Evolutionary conservation across 2,113 vertebrate species (phyloP).

Genomic region (Hirundichthys speculiger): DNA sequence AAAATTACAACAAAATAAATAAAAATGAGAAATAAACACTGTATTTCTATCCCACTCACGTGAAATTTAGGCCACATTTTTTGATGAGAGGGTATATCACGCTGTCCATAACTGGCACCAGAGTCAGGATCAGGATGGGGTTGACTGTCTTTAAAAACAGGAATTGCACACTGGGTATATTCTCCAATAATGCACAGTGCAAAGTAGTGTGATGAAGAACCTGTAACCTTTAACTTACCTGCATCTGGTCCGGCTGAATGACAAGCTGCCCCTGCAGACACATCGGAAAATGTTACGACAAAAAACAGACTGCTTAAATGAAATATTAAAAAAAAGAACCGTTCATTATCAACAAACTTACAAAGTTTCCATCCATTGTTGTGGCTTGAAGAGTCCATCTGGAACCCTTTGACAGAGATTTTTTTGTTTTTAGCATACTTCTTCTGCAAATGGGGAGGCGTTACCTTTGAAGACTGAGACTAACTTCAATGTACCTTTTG

Average conservation of each 20-base stretch:
- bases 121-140: slow-evolving; percentile 89
- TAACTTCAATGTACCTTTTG: slow-evolving; percentile 87
- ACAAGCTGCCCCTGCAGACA: slow-evolving; percentile 82
- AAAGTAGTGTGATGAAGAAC: neutral
- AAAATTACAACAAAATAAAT: too few species aligned
- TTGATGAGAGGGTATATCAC: slow-evolving; percentile 89
- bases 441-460: neutral
- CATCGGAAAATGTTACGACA: slow-evolving; percentile 9
- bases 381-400: slow-evolving; percentile 96
- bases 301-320: neutral
- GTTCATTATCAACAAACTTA: slow-evolving; percentile 76
- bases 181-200: neutral
- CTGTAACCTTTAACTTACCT: slow-evolving; percentile 80
- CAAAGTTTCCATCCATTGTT: slow-evolving; percentile 89
- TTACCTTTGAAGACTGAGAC: neutral
- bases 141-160: slow-evolving; percentile 86
- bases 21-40: too few species aligned
- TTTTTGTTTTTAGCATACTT: slow-evolving; percentile 8
- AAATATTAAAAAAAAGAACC: neutral
- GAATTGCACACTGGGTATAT: neutral
- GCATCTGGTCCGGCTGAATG: slow-evolving; percentile 96
- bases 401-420: slow-evolving; percentile 83
- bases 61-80: slow-evolving; percentile 92
- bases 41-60: slow-evolving; percentile 78
- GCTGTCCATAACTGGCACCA: slow-evolving; percentile 89